Evolutionary conservation across 2,888 invertebrate genomes (phyloP).

Genomic region (Drosophila multiciliata): DNA sequence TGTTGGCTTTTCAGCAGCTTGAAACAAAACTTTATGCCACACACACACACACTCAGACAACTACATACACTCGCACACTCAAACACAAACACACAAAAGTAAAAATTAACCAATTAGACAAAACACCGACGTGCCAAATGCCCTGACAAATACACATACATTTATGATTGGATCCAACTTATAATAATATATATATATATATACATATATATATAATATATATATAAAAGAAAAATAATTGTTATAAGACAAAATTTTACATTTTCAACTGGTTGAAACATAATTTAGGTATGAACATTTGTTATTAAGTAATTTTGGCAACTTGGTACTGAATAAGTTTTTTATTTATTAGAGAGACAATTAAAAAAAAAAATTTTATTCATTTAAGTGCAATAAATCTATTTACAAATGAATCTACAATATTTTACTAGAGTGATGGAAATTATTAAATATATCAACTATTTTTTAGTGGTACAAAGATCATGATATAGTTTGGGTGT

Average conservation of each 20-base stretch:
- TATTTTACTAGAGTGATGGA: neutral
- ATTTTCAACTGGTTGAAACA: neutral
- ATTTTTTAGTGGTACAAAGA: slow-evolving; percentile 17
- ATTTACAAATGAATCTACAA: neutral
- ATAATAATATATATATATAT: neutral
- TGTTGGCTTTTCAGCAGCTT: slow-evolving; percentile 64
- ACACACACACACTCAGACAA: slow-evolving; percentile 12
- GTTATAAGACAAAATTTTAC: neutral
- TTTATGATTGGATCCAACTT: too few relatives aligned
- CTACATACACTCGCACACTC: slow-evolving; percentile 7
- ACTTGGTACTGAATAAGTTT: neutral
- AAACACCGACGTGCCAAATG: slow-evolving; percentile 12
- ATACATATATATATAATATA: neutral
- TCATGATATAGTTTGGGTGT: neutral
- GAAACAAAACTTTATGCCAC: slow-evolving; percentile 39
- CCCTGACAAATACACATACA: slow-evolving; percentile 1
- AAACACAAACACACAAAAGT: neutral
- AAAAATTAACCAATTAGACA: neutral
- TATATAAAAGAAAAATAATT: neutral
- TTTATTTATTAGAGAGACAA: neutral
- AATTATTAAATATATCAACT: neutral
- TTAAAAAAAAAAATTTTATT: neutral
- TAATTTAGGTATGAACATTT: neutral
- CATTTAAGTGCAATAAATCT: neutral
- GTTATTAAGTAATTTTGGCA: neutral